Conservation (phyloP, 92 coral and sea anemone genomes). For the Siderastrea siderea region DNA sequence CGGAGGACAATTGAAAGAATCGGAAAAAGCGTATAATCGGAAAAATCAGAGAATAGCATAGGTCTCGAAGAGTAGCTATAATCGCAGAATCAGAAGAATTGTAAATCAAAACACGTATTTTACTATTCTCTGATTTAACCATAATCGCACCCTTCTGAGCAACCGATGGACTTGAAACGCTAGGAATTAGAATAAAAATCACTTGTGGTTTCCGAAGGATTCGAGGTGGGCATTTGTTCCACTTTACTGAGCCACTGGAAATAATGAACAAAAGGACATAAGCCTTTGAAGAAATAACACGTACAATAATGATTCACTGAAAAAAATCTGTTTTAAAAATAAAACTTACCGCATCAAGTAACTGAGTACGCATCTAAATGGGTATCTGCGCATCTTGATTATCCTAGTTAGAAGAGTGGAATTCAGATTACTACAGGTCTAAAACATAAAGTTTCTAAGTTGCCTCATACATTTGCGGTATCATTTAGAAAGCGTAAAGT, state of each 20-base stretch:
- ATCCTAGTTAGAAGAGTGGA: neutral
- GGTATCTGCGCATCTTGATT: neutral
- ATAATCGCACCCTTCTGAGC: no score
- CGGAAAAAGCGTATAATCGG: no score
- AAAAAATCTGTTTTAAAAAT: neutral
- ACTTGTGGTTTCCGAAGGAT: constrained; percentile 5
- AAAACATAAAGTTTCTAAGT: no score
- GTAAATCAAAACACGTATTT: no score
- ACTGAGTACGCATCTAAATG: neutral
- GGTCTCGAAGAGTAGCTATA: no score
- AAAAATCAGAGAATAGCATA: no score
- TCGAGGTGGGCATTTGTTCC: neutral
- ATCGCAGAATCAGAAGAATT: no score
- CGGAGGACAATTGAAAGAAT: no score
- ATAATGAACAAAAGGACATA: neutral
- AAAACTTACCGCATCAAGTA: constrained; percentile 8
- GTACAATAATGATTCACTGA: neutral
- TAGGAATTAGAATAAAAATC: no score
- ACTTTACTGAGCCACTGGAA: constrained; percentile 1
- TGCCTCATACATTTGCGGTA: no score
- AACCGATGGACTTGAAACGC: no score
- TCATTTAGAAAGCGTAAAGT: neutral
- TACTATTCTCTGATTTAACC: no score
- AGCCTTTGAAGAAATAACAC: neutral
- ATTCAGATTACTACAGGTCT: neutral